Evolutionary conservation across 2,888 invertebrate genomes (phyloP), one percentile per base, ranked within the genome.

Genomic region (Kuschelorhynchus macadamiae): DNA sequence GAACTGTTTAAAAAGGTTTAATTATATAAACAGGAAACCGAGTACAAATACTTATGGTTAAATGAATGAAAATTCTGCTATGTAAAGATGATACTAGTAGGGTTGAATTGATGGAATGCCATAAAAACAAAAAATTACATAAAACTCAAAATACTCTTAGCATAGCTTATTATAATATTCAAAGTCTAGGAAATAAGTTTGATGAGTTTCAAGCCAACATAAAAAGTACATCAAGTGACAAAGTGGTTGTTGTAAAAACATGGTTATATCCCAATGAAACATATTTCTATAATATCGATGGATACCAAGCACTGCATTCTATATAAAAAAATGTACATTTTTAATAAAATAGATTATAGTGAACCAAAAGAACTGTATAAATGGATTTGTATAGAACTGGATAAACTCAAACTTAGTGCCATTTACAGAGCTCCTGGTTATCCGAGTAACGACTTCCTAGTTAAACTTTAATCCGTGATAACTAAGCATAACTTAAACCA

Each of bases 121-220:
- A 21, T 30, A 30, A 21, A 14, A 7, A 49, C n/a, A 16, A 14
- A 49, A 49, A 49, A 49, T 3, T 25, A 25, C 3, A 5, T 25
- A 25, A 25, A 46, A 3, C 25, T 25, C 25, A 25, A 25, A 25
- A 25, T 25, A 25, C 3, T 25, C 25, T 25, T 25, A 25, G 46
- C 46, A 46, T 46, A 46, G 14, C 11, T 20, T 46, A 46, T 20
- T 46, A 46, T 20, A 46, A 46, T 14, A 46, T 46, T n/a, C 46
- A 46, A 46, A 46, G 46, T 20, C 2, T 46, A 12, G 3, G 46
- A 18, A 46, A 46, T 46, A 46, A 46, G 20, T 20, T 46, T 18
- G 46, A 46, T 9, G 20, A 46, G 17, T 18, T 46, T 46, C 18
- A 46, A 12, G 17, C 9, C 20, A 20, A 46, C 14, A 46, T 18